Evolutionary conservation across 2,797 vertebrate genomes (phyloP), one percentile per base, ranked within the genome.

Genomic region (Rhinogobio ventralis): DNA sequence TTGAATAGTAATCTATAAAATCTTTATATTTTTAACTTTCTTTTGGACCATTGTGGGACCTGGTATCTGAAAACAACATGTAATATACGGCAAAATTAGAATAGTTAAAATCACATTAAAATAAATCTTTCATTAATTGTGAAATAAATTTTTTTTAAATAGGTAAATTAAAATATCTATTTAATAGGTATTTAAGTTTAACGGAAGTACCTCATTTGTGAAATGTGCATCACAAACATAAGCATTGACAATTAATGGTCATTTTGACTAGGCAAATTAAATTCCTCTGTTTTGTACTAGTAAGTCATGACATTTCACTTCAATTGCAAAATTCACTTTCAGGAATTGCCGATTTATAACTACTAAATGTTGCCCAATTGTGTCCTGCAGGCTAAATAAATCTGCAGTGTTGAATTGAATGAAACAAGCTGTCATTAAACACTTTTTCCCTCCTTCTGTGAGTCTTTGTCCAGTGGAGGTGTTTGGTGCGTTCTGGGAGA

Each of bases 401-500:
- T 28, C 3, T 3, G 15, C 46, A 28, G 23, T 67, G 23, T 67
- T 36, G 23, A 67, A 73, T 28, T 33, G 30, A 67, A 86, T 57
- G 30, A 75, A 81, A 80, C 76, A 28, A 19, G 6, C 79, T 46
- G 79, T 85, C 88, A 79, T 78, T 87, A 85, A 89, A 86, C 85
- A 57, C 25, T 55, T 45, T 57, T 76, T 33, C 53, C 55, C 39
- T 76, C 42, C 71, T 85, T 67, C 45, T 51, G 69, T 68, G 42
- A 60, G 60, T 83, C 64, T 78, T 66, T 81, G 73, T 86, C 87
- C 81, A 68, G 15, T 46, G 13, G 78, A 82, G 72, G 62, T 57
- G 81, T 84, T 69, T 76, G 80, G 62, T 67, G 68, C 30, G 60
- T 69, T 67, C 73, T 84, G 79, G 79, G 69, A 49, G 64, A 84